Evolutionary conservation across 2,797 vertebrate species (phyloP), one percentile per base, ranked within the genome.

Genomic region (Neostethus bicornis): DNA sequence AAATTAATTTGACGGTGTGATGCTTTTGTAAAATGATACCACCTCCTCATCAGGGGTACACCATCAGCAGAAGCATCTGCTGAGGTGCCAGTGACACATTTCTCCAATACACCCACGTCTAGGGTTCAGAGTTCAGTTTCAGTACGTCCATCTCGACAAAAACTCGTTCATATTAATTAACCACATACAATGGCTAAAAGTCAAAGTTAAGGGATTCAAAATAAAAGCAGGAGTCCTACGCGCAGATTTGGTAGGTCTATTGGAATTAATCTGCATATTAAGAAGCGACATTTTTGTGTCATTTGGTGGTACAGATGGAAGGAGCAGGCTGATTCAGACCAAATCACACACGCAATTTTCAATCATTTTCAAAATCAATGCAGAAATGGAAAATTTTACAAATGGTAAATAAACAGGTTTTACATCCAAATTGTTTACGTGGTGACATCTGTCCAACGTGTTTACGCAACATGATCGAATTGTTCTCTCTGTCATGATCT

Each of bases 221-320:
- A 2, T 53, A 24, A 35, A 26, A n/a, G 19, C 23, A 1, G 16
- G 4, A 19, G 45, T 16, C n/a, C n/a, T n/a, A n/a, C n/a, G n/a
- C n/a, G n/a, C n/a, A 17, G 34, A 37, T 37, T 8, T 16, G 7
- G 5, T 37, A 17, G 8, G 14, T 32, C 14, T 32, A 12, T 13
- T n/a, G 25, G 34, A 70, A 54, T 34, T 8, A 2, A 57, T 79
- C 67, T 42, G 52, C 67, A 54, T 61, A 1, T 25, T 19, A 53
- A 68, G 34, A 31, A 59, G 44, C 54, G 53, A 14, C 1, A 10
- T 38, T 35, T 66, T 14, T 19, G 56, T 54, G 46, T 26, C 68
- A 57, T 57, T 77, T 31, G 9, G 57, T 35, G 7, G 17, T 46
- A 13, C 78, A 83, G 74, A 79, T 83, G 80, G 79, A 62, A 48